phyloP scores from a whole-genome alignment of 2,113 vertebrate species.

The Larimichthys polyactis region DNA sequence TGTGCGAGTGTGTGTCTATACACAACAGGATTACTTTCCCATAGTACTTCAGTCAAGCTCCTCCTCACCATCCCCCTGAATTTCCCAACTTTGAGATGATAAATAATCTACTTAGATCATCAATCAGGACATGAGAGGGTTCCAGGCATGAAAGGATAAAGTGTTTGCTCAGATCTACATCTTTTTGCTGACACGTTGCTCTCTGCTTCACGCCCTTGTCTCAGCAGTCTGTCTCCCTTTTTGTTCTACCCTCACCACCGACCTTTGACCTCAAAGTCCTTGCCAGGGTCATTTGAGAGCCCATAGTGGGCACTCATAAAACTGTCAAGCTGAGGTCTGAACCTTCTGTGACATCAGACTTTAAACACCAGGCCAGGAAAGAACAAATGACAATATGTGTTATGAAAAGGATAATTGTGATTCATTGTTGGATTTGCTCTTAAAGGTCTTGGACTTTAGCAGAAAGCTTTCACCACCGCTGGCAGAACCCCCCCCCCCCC shows the following conservation, averaged over 20 bases:
- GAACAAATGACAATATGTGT: neutral
- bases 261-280: constrained; percentile 46
- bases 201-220: constrained; percentile 36
- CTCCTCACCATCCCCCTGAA: neutral
- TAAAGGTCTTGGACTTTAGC: neutral
- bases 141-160: constrained; percentile 1
- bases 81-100: constrained; percentile 28
- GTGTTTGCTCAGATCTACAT: neutral
- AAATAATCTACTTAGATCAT: neutral
- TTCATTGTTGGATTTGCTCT: neutral
- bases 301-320: constrained; percentile 44
- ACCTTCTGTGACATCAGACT: constrained; percentile 16
- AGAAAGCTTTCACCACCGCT: neutral
- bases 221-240: constrained; percentile 44
- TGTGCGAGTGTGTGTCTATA: neutral
- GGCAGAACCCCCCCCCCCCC: neutral
- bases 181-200: constrained; percentile 14
- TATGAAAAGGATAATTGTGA: constrained; percentile 19
- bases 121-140: constrained; percentile 14
- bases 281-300: constrained; percentile 34
- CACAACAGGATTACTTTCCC: constrained; percentile 3
- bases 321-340: constrained; percentile 42
- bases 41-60: neutral
- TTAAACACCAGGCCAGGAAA: neutral
- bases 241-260: constrained; percentile 40